A percentile compares a stretch with the other conserved stretches of the same genome.
These are phyloP conservation scores for Ceratina australensis DNA, from an alignment of 1,140 invertebrate species.

Conservation along the genomic window DNA sequence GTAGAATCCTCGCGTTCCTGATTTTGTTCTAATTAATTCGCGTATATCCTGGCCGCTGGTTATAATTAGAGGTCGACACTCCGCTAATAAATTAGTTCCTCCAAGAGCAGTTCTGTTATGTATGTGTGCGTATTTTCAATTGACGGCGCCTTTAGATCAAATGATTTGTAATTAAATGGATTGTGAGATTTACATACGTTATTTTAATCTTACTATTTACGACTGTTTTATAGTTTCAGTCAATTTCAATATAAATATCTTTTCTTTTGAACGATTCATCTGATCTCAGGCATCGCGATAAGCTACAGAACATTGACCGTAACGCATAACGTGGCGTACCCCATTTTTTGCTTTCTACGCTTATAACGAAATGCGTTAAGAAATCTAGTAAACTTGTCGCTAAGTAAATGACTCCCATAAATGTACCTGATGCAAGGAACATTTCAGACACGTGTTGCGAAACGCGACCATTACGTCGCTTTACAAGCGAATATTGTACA, in stretches of 20 bases:
- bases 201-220: too few species aligned
- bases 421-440: slow-evolving; percentile 15
- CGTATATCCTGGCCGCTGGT: too few species aligned
- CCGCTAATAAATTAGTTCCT: too few species aligned
- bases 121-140: too few species aligned
- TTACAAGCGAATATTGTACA: slow-evolving; percentile 26
- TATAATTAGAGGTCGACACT: too few species aligned
- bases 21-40: background rate
- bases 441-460: slow-evolving; percentile 48
- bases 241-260: too few species aligned
- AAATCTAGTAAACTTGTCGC: slow-evolving; percentile 54
- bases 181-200: too few species aligned
- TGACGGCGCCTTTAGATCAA: too few species aligned
- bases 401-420: slow-evolving; percentile 47
- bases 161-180: too few species aligned
- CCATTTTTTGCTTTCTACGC: background rate
- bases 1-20: background rate
- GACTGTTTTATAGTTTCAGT: too few species aligned
- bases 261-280: slow-evolving; percentile 4
- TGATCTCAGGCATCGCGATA: slow-evolving; percentile 2
- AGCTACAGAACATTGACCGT: slow-evolving; percentile 34
- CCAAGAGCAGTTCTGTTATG: too few species aligned
- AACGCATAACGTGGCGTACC: slow-evolving; percentile 9
- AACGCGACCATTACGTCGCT: slow-evolving; percentile 29
- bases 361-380: slow-evolving; percentile 46